Conservation (phyloP, 1,140 invertebrate species). For the Lethocerus indicus region DNA sequence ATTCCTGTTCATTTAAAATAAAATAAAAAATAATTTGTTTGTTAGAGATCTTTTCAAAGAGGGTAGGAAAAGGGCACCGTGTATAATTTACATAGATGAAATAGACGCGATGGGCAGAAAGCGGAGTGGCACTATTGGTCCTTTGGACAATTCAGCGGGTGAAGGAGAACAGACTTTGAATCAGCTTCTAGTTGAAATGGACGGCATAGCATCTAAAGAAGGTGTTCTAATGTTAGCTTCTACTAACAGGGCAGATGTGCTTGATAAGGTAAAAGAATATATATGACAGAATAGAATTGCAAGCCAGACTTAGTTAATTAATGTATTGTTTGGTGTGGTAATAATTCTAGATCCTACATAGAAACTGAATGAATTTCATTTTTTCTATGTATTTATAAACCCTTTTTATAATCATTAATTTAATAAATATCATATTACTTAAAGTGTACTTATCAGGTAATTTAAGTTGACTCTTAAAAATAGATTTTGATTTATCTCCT, state of each 20-base stretch:
- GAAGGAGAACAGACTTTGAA: constrained; percentile 94
- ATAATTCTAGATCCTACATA: no score
- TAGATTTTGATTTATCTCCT: no score
- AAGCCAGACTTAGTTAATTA: no score
- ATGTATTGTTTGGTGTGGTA: no score
- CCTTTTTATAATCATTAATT: no score
- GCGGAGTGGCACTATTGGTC: constrained; percentile 34
- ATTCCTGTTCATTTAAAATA: not conserved
- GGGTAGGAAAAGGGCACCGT: constrained; percentile 71
- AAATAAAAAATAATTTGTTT: constrained; percentile 11
- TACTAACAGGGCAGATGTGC: constrained; percentile 88
- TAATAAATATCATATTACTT: no score
- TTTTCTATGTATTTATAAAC: no score
- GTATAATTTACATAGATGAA: constrained; percentile 98
- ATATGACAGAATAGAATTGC: no score
- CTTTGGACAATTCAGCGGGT: constrained; percentile 38
- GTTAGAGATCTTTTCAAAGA: constrained; percentile 82
- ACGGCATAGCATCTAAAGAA: constrained; percentile 86
- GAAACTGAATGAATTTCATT: no score
- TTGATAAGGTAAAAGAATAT: constrained; percentile 89
- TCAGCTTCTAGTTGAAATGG: constrained; percentile 96
- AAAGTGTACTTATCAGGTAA: no score
- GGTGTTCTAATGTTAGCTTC: constrained; percentile 90
- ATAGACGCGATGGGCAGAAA: constrained; percentile 93
- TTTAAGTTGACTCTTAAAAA: no score